Base-by-base conservation (phyloP, 2,113 vertebrate species). In the Pangasianodon hypophthalmus region DNA sequence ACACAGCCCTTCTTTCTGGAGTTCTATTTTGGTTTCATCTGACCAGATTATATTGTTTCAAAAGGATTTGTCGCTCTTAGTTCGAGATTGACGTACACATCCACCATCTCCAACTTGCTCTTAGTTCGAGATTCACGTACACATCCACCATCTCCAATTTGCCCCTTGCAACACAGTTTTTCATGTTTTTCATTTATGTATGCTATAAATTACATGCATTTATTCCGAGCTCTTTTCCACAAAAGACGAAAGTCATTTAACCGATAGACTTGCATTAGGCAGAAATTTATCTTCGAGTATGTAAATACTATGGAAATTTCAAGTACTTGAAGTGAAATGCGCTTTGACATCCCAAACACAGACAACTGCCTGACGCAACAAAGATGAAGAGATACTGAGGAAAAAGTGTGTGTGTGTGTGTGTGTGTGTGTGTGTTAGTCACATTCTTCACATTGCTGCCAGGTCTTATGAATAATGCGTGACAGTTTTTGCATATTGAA, bases 381-480 rank as follows among this genome's bases (percentile, higher is more conserved):
- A 62, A 87, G 75, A 84, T 84, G 11, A 52, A 29, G 19, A 54
- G 62, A n/a, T 26, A 29, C 44, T 69, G 24, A 81, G 58, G 37
- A 62, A 37, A 21, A 46, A 11, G 0, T 41, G 16, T 60, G 52
- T 58, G 52, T 26, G 50, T 67, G n/a, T 41, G 29, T 46, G 50
- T 67, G n/a, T 41, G 29, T 46, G 75, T 41, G n/a, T 64, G 46
- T 52, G 44, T 81, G 48, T 37, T 4, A 7, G 46, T 54, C 24
- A 26, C 32, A 54, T 64, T 75, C 60, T 86, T 86, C 77, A 82
- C 11, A 21, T 86, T 85, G 48, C 84, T 83, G 87, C 4, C 14
- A 26, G 79, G 79, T 26, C 2, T 64, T 88, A 82, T 88, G 56
- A 81, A 87, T 85, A 89, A 89, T 82, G 44, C 50, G 10, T 64